A percentile compares a stretch with the other conserved stretches of the same genome.
Conservation (phyloP, 2,797 vertebrate species). For the Tarsius wallacei region DNA sequence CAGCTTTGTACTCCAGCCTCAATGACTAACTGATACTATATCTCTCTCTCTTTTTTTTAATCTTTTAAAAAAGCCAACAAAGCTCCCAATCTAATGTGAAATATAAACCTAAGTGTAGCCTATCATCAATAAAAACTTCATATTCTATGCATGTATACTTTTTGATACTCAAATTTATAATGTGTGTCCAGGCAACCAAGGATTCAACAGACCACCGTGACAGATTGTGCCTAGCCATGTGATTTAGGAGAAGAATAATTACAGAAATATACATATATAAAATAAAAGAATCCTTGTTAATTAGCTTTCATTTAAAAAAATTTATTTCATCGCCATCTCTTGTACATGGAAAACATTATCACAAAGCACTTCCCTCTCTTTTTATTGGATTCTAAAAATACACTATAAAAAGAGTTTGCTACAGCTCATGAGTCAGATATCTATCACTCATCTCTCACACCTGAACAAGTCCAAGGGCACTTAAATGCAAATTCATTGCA, state of each 20-base stretch:
- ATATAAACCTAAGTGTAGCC: not conserved
- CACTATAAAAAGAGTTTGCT: not conserved
- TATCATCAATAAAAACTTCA: not conserved
- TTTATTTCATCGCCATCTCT: slow-evolving; percentile 43
- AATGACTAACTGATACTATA: too few species aligned
- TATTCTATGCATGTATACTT: not conserved
- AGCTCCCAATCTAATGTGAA: not conserved
- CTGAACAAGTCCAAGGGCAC: not conserved
- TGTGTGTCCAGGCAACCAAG: not conserved
- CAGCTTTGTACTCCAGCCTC: too few species aligned
- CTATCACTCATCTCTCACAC: not conserved
- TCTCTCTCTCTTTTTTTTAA: too few species aligned
- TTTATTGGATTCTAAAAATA: slow-evolving; percentile 37
- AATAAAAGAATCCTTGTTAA: not conserved
- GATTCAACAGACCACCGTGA: not conserved
- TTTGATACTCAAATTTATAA: slow-evolving; percentile 8
- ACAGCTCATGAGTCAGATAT: not conserved
- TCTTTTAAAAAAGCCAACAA: not conserved
- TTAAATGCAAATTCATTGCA: not conserved
- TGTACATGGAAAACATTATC: slow-evolving; percentile 8
- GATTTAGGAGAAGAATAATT: slow-evolving; percentile 26
- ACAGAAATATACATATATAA: not conserved
- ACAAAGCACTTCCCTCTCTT: not conserved
- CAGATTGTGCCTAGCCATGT: not conserved
- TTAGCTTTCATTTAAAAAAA: slow-evolving; percentile 13